Base-by-base conservation (phyloP, 2,888 invertebrate genomes). In the Loripinus fragilis region DNA sequence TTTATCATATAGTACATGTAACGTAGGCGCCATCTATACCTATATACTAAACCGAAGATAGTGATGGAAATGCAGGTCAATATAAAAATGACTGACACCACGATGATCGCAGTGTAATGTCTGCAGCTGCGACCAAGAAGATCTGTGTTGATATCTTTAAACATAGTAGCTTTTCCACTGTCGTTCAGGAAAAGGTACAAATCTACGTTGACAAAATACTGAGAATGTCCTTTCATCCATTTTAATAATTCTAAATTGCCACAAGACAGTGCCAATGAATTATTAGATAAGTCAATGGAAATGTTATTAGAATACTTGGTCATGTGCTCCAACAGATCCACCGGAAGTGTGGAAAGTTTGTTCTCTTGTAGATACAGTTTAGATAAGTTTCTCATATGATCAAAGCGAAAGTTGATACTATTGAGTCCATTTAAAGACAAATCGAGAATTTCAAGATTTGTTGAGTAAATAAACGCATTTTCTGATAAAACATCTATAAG, bases 11-110 rank as follows among this genome's bases (percentile, higher is more conserved):
- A 74, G 38, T 76, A 69, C 1, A 80, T 35, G 64, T 81, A 86
- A 28, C 86, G 50, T 5, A 86, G 33, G 20, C 83, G 75, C 84
- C 84, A 85, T 17, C 82, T 67, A 35, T 80, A 71, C 25, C 68
- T 79, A 60, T 81, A 78, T n/a, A 80, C 23, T 0, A 83, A 10
- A 10, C 74, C 83, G 23, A 55, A 68, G 0, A 77, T 50, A 15
- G 75, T 41, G 12, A 83, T 23, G 3, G 75, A 45, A 23, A 80
- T 52, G 15, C 73, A 78, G 8, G 70, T 48, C 15, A 68, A 41
- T 20, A 83, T 28, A 28, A 42, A 71, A 41, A 70, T 50, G n/a
- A 69, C 28, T 23, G 73, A 69, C 0, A 74, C 3, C 17, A 65
- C 52, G 7, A 75, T 69, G 2, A 74, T 15, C 0, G 33, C 0